Evolutionary conservation across 2,113 vertebrate species (phyloP), one percentile per base, ranked within the genome.

Genomic region (Lepisosteus oculatus): DNA sequence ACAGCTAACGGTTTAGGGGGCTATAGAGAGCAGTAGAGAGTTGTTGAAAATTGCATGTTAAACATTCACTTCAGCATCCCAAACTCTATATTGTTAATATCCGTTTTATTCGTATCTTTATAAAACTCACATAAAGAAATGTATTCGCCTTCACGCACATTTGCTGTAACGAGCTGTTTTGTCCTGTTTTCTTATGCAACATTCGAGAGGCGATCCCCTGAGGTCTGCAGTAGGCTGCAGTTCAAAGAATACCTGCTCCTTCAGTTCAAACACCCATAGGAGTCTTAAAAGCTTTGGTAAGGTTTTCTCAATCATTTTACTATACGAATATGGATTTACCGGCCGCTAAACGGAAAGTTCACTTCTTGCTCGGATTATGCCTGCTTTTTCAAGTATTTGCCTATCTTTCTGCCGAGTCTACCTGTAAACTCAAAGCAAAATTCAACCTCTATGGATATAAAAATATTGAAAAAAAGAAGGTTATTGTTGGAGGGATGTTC

Each of bases 401-500:
- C 2, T 45, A 15, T 6, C 54, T 78, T 13, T 74, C 71, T 2
- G 75, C 78, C 1, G 73, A 84, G 61, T 67, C 81, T 12, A 80
- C 70, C 0, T 92, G 90, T 74, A 86, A 91, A 65, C 74, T 91
- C 55, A 90, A 92, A 63, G 88, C 82, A 66, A 88, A 93, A 73
- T 85, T 90, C 78, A 82, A 92, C 76, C 83, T 95, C 78, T 88
- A 68, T 9, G 90, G 92, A 12, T 94, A 92, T 76, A 91, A 92
- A 73, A 73, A 92, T 8, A 84, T 90, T 8, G 83, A 85, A 54
- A 92, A 93, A 74, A 92, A 91, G 67, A 86, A 83, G 54, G 85
- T 94, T 0, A 85, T 94, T 0, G 69, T 95, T 1, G 90, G 92
- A 51, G 93, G 94, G 7, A 90, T 93, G 91, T 96, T 95, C 77